Base-by-base conservation (phyloP, 2,888 invertebrate species). In the Erynnis tages region DNA sequence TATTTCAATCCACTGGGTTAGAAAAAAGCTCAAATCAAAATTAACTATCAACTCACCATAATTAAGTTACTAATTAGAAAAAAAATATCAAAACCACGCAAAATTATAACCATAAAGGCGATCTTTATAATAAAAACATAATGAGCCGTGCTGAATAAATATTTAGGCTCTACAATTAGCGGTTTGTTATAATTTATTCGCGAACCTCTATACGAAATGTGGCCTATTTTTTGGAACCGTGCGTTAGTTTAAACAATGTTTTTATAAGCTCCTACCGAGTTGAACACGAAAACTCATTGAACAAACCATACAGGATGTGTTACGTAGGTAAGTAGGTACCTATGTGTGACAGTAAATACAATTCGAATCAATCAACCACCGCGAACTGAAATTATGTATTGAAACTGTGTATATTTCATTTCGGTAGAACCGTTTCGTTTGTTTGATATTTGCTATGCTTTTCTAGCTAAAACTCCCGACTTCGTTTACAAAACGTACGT, bases 161-260 rank as follows among this genome's bases (percentile, higher is more conserved):
- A 14, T 14, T 14, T 14, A 32, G 7, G 14, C 14, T 14, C 8
- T 14, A 14, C 14, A 30, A 13, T 30, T n/a, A n/a, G n/a, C 14
- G 2, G 14, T 32, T 14, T 8, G 4, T 32, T 32, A 32, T 32
- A 14, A 32, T 14, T 32, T 32, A 32, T 32, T 32, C 32, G 14
- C 16, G 4, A 32, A 5, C 32, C 14, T 8, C 32, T 32, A 14
- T 16, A 32, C 8, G 35, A 10, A 35, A 17, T 35, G 35, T 1
- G 35, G 17, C 19, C 35, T 19, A 19, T 16, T 35, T 35, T 35
- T n/a, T 10, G 10, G 56, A 55, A 62, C 58, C 56, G 58, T 63
- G 60, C 62, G 61, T 62, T 61, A 63, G 55, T 59, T 62, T 57
- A 56, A 56, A 57, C 34, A 35, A 45, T 48, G 37, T 14, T 50